Evolutionary conservation across 1,140 invertebrate species (phyloP).

Genomic region (Arctopsyche grandis): DNA sequence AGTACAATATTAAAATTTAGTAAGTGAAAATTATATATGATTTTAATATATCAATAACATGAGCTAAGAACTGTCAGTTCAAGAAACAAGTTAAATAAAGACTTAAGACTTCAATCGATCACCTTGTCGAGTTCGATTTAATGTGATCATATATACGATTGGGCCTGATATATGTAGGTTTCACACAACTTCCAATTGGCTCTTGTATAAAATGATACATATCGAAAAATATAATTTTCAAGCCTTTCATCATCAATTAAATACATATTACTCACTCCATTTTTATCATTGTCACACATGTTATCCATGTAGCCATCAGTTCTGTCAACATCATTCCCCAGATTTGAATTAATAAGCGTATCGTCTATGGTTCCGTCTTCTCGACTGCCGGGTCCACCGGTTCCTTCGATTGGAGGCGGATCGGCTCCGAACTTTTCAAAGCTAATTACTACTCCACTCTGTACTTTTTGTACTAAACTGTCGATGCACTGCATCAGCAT

Average conservation of each 20-base stretch:
- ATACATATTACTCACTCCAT: slow-evolving; percentile 44
- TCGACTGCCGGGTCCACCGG: slow-evolving; percentile 59
- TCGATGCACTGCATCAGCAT: slow-evolving; percentile 97
- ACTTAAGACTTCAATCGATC: too few species aligned
- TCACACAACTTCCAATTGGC: too few species aligned
- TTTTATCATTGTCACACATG: slow-evolving; percentile 50
- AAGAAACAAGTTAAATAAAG: too few species aligned
- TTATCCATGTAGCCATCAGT: slow-evolving; percentile 49
- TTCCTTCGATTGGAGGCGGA: slow-evolving; percentile 74
- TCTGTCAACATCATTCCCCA: slow-evolving; percentile 58
- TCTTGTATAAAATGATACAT: too few species aligned
- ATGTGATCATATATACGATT: too few species aligned
- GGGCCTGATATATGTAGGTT: too few species aligned
- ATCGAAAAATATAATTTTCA: too few species aligned
- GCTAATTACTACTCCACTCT: slow-evolving; percentile 97
- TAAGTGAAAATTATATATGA: not conserved
- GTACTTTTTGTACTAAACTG: slow-evolving; percentile 95
- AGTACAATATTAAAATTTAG: slow-evolving; percentile 36
- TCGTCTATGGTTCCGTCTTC: slow-evolving; percentile 58
- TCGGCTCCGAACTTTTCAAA: slow-evolving; percentile 96
- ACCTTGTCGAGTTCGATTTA: too few species aligned
- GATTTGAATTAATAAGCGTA: slow-evolving; percentile 56
- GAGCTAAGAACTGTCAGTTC: too few species aligned
- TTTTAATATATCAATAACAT: too few species aligned
- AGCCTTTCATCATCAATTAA: too few species aligned